Base-by-base conservation (phyloP, 2,113 vertebrate species). In the Alethe diademata region DNA sequence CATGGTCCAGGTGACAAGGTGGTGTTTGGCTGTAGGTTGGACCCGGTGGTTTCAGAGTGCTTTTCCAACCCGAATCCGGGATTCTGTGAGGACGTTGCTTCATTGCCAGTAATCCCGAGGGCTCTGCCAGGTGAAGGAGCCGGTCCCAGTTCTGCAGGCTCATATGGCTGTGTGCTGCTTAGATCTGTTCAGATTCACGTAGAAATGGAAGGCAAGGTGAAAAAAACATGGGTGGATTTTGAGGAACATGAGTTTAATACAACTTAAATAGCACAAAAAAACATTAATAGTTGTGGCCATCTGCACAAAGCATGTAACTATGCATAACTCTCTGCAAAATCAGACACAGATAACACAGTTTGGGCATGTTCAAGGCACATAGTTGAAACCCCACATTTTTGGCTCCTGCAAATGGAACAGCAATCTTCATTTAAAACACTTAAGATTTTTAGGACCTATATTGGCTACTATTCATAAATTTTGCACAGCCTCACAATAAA, bases 91-190 rank as follows among this genome's bases (percentile, higher is more conserved):
- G n/a, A 51, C 57, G 58, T 25, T 57, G 0, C 29, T 45, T 61
- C 33, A 4, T 19, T 67, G 53, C 40, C 35, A 7, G 14, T 61
- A 56, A 43, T 14, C 4, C 33, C 1, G 3, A 24, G 20, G 9
- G 14, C 53, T 15, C 62, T 70, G 50, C 31, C 33, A 14, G 24
- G 36, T 50, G 67, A 47, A 81, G 48, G 43, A 18, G 15, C 7
- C 4, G 6, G 19, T 53, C 58, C 54, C 10, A 3, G 0, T 33
- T 56, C 67, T 50, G 28, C 23, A 35, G 23, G 18, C 9, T 36
- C 13, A 1, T 25, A 4, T 10, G 15, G 12, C 19, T 57, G 11
- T 2, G 1, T 23, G 31, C 19, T 18, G 12, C n/a, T 65, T 45
- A 2, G 18, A 3, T 54, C 33, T 72, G 24, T 43, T 82, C 35